These are phyloP conservation scores for Cephus nigrinus DNA, from an alignment of 2,888 invertebrate genomes.

Conservation along the genomic window DNA sequence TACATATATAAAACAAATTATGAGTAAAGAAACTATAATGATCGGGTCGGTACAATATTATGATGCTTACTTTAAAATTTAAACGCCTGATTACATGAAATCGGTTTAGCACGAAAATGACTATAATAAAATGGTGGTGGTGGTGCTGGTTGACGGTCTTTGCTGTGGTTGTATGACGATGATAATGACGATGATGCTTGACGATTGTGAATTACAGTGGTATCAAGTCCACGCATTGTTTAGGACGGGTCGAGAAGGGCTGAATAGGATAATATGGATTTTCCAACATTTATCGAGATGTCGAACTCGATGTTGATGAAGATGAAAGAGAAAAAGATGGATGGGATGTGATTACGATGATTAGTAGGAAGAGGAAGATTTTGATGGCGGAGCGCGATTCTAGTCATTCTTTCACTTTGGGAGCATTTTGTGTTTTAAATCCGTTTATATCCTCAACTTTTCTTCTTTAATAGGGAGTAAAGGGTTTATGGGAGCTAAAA, in stretches of 20 bases:
- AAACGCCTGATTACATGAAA: conserved; percentile 12
- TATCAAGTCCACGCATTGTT: neutral
- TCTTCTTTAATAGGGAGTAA: neutral
- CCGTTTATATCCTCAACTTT: neutral
- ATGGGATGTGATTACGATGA: neutral
- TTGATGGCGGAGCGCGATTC: conserved; percentile 31
- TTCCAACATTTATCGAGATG: neutral
- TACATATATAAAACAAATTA: conserved; percentile 65
- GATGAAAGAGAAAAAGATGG: neutral
- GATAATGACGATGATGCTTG: neutral
- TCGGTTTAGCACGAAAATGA: conserved; percentile 38
- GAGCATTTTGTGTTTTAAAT: neutral
- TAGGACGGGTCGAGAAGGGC: neutral
- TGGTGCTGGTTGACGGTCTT: neutral
- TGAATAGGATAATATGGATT: neutral
- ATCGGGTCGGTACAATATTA: conserved; percentile 58
- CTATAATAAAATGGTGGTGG: conserved; percentile 35
- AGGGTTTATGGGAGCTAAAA: neutral
- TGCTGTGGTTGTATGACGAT: neutral
- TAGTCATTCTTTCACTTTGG: conserved; percentile 33
- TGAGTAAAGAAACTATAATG: conserved; percentile 61
- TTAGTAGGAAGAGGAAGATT: neutral
- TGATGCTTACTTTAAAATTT: conserved; percentile 48
- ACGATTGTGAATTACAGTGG: neutral
- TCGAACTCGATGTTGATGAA: neutral